Evolutionary conservation across 2,113 vertebrate genomes (phyloP), one percentile per base, ranked within the genome.

Genomic region (Antennarius striatus): DNA sequence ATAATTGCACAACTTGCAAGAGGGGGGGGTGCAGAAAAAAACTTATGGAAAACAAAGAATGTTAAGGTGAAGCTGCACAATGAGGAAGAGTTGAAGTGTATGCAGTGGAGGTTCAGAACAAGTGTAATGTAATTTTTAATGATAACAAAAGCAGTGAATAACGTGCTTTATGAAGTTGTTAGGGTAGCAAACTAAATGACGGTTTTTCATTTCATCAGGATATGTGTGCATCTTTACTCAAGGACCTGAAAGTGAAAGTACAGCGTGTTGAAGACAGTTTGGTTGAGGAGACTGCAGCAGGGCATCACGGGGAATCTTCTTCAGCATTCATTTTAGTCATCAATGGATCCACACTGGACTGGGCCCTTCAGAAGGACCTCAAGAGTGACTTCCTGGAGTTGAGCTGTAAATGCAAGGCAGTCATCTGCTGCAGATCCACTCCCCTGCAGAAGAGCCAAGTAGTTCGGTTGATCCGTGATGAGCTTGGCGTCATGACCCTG

Each of bases 391-490:
- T 99, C 39, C 79, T 99, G 80, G 91, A 90, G 12, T 71, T 98
- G 68, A 88, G 92, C 0, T 75, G 40, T 32, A 80, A 68, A 22
- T 98, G 96, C 80, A 93, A 85, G 8, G 91, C 95, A 0, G 94
- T 99, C 58, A 82, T 99, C n/a, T 99, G 98, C 86, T 99, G 98
- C 83, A 89, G 95, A 4, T 92, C 84, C 64, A 98, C 96, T 0
- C 97, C 98, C 0, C 92, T 97, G 15, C 97, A 98, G 86, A 99
- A 99, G 88, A 95, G 95, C 79, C 89, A 91, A 82, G 92, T 98
- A 17, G 95, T 97, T 53, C 94, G 87, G 58, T 89, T 99, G 2
- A 61, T 96, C 50, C 92, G 93, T 15, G 90, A 94, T 54, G 85
- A 89, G 50, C 79, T 98, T 0, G 67, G 79, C 6, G 95, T 87